These are phyloP conservation scores for Xestobium rufovillosum DNA, from an alignment of 2,888 invertebrate genomes.

Conservation along the genomic window DNA sequence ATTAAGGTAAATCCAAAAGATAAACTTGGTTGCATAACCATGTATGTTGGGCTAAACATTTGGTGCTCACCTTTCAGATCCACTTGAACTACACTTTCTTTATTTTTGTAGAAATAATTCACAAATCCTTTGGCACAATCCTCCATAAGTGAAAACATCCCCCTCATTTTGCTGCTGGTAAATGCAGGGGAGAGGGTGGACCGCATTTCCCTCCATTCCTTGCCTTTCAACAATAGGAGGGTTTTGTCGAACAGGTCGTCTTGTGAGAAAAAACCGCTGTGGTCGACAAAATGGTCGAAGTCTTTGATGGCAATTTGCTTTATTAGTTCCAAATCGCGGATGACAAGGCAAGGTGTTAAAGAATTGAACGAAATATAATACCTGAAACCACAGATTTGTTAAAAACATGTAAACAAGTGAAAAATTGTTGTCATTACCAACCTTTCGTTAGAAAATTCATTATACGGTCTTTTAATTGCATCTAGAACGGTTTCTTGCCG, in stretches of 20 bases:
- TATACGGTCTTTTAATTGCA: constrained; percentile 19
- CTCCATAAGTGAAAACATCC: constrained; percentile 31
- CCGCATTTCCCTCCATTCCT: constrained; percentile 39
- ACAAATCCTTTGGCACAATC: constrained; percentile 26
- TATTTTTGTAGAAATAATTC: constrained; percentile 25
- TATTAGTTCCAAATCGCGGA: constrained; percentile 51
- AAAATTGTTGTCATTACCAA: no score
- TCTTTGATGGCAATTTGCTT: constrained; percentile 52
- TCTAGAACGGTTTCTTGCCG: no score
- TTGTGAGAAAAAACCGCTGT: constrained; percentile 27
- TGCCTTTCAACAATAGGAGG: constrained; percentile 20
- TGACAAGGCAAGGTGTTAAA: constrained; percentile 42
- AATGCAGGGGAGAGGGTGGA: constrained; percentile 40
- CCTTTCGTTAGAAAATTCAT: constrained; percentile 23
- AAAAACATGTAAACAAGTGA: background rate
- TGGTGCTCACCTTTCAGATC: constrained; percentile 30
- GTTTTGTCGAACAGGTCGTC: no score
- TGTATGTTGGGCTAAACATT: no score
- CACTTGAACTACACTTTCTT: constrained; percentile 20
- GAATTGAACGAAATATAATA: constrained; percentile 30
- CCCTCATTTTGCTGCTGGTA: constrained; percentile 38
- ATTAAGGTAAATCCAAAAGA: no score
- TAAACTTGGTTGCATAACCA: no score
- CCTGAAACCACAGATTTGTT: constrained; percentile 19
- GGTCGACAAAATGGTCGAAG: constrained; percentile 52